Percentiles rank a stretch among this genome's conserved stretches.
Evolutionary conservation across 2,113 vertebrate genomes (phyloP).

Genomic region (Coptodon bakossiorum): DNA sequence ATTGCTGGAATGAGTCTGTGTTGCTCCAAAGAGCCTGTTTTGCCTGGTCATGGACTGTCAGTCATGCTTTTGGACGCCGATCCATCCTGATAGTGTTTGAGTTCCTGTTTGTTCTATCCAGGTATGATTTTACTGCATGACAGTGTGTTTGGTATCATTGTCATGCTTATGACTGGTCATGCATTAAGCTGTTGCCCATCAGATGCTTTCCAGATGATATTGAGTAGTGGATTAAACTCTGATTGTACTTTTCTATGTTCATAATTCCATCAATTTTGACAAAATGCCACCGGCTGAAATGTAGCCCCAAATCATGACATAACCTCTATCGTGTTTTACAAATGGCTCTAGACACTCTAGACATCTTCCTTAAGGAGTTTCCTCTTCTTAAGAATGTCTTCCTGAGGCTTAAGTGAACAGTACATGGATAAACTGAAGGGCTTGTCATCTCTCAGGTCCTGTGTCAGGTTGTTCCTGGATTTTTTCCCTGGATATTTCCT

Average conservation of each 20-base stretch:
- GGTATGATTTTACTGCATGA: not conserved
- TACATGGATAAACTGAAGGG: not conserved
- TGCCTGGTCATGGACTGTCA: not conserved
- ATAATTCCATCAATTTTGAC: not conserved
- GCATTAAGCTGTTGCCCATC: fast-evolving
- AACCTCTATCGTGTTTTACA: not conserved
- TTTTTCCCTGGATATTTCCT: not conserved
- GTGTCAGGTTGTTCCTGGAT: not conserved
- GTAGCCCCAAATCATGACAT: not conserved
- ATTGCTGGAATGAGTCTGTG: not conserved
- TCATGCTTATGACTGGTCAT: not conserved
- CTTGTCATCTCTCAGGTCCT: not conserved
- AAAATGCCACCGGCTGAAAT: not conserved
- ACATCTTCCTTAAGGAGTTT: not conserved
- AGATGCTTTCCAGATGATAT: not conserved
- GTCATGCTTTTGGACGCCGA: not conserved
- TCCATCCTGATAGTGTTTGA: not conserved
- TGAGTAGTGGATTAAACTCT: not conserved
- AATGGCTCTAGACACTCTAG: not conserved
- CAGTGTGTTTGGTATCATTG: not conserved
- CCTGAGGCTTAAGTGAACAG: not conserved
- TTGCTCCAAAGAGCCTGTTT: not conserved
- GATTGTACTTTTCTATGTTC: not conserved
- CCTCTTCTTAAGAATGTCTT: not conserved
- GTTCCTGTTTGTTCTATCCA: not conserved